These are phyloP conservation scores for Leptatherina wallacei DNA, from an alignment of 2,797 vertebrate species.

Conservation along the genomic window DNA sequence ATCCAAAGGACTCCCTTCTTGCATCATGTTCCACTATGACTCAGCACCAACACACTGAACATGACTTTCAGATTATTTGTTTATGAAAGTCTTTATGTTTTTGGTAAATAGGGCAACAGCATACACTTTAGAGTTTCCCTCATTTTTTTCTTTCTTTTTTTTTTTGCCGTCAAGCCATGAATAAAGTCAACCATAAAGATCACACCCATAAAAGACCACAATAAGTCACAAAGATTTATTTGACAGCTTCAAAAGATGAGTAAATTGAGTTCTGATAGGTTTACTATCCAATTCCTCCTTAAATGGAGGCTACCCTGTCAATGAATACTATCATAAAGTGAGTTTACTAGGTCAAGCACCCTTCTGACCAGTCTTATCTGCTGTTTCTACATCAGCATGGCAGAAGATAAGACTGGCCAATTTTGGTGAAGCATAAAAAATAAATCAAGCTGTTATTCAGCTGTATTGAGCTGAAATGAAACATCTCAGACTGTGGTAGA, in stretches of 20 bases:
- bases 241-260: constrained; percentile 23
- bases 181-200: constrained; percentile 2
- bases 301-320: constrained; percentile 15
- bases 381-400: constrained; percentile 5
- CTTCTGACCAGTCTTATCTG: constrained; percentile 10
- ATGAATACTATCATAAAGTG: constrained; percentile 27
- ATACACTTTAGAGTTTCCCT: background rate
- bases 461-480: constrained; percentile 13
- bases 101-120: background rate
- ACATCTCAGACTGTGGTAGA: background rate
- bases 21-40: background rate
- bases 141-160: background rate
- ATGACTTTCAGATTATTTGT: background rate
- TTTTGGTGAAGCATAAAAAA: constrained; percentile 11
- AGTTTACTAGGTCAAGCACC: constrained; percentile 12
- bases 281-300: constrained; percentile 29
- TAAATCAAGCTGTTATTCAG: constrained; percentile 15
- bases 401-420: background rate
- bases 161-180: background rate
- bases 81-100: background rate
- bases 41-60: background rate
- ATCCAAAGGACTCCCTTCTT: background rate
- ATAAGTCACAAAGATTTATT: constrained; percentile 24
- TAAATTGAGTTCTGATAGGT: constrained; percentile 49
- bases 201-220: background rate